Conservation (phyloP, 2,888 invertebrate genomes). For the Pristionchus arcanus region DNA sequence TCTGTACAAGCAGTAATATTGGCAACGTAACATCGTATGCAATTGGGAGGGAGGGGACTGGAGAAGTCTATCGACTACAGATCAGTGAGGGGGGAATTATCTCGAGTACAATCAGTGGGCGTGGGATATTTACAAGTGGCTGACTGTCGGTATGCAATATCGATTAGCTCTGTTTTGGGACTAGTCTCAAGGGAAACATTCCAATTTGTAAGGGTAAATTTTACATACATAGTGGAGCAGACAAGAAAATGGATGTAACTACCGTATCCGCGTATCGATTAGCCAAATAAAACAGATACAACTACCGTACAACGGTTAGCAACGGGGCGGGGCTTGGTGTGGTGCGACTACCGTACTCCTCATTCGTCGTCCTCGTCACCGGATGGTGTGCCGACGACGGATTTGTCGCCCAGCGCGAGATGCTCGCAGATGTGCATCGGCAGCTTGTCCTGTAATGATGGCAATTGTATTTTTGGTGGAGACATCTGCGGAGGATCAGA, state of each 20-base stretch:
- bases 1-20: constrained; percentile 20
- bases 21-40: constrained; percentile 27
- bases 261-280: not conserved
- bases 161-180: not conserved
- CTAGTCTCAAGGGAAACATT: too few relatives aligned
- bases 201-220: too few relatives aligned
- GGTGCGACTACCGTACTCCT: constrained; percentile 19
- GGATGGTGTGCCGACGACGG: constrained; percentile 47
- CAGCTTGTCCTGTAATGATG: constrained; percentile 65
- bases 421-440: constrained; percentile 70
- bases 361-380: constrained; percentile 34
- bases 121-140: not conserved
- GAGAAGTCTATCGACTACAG: constrained; percentile 9
- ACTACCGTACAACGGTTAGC: not conserved
- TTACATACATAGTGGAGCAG: not conserved
- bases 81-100: constrained; percentile 13
- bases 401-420: constrained; percentile 54
- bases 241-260: not conserved
- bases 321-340: not conserved
- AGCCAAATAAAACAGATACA: not conserved
- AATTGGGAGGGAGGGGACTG: not conserved
- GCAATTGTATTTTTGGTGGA: not conserved
- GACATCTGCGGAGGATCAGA: not conserved
- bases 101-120: not conserved
- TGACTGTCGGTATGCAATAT: not conserved